Conservation (phyloP, 2,888 invertebrate species). For the Pycnomerus fuliginosus region DNA sequence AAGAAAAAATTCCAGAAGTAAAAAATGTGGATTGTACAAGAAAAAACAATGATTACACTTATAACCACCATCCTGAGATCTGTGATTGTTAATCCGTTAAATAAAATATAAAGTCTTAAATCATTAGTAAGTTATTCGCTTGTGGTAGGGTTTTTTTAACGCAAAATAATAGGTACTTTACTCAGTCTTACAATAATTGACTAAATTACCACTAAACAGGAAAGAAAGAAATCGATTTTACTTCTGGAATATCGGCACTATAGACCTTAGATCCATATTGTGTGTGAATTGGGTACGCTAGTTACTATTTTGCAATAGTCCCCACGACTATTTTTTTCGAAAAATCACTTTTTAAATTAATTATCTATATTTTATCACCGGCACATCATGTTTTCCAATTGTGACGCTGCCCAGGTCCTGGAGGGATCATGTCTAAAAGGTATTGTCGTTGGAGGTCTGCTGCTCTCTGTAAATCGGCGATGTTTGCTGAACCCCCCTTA, state of each 20-base stretch:
- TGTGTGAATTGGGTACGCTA: too few species aligned
- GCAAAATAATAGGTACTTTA: slow-evolving; percentile 20
- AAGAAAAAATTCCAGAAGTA: slow-evolving; percentile 24
- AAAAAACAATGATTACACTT: too few species aligned
- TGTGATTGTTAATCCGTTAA: too few species aligned
- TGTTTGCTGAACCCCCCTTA: slow-evolving; percentile 53
- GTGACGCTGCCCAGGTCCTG: slow-evolving; percentile 57
- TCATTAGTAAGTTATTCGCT: too few species aligned
- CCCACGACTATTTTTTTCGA: neutral
- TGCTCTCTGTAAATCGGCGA: slow-evolving; percentile 81
- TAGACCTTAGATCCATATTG: slow-evolving; percentile 21
- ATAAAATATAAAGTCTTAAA: too few species aligned
- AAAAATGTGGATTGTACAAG: too few species aligned
- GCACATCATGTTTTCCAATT: slow-evolving; percentile 65
- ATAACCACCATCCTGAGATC: too few species aligned
- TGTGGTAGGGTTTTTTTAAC: too few species aligned
- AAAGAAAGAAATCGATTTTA: slow-evolving; percentile 18
- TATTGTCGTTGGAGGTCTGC: slow-evolving; percentile 92
- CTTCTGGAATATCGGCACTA: slow-evolving; percentile 27
- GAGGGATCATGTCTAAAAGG: slow-evolving; percentile 93
- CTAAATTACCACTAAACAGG: slow-evolving; percentile 24
- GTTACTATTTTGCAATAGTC: slow-evolving; percentile 5
- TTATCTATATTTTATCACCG: slow-evolving; percentile 28
- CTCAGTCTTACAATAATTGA: slow-evolving; percentile 26
- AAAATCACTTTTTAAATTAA: slow-evolving; percentile 22